Evolutionary conservation across 1,140 invertebrate species (phyloP), one percentile per base, ranked within the genome.

Genomic region (Apolygus lucorum): DNA sequence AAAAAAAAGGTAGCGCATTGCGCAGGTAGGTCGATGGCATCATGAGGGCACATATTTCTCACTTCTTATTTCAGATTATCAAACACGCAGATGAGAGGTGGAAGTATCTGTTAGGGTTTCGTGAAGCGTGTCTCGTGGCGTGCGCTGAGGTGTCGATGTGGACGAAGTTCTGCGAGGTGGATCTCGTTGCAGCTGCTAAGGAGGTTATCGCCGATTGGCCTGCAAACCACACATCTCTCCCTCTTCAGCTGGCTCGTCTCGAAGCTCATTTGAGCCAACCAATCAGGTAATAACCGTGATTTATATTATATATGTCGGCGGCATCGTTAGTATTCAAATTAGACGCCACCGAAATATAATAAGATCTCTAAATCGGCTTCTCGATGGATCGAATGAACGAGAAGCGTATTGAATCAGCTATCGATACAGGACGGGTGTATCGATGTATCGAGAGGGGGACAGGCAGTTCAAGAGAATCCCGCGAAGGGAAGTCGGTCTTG

Each of bases 111-210:
- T 77, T 93, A 21, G 91, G 91, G 1, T 94, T 93, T 74, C 85
- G 90, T 70, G 83, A 84, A 63, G 84, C 86, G 59, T 93, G 91
- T 76, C 80, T 95, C 1, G 81, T 89, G 71, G 88, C 91, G 11
- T 91, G 90, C 73, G 88, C 90, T 17, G 91, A 95, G 81, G 83
- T 87, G 1, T 95, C 93, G 4, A 82, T 90, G 27, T 96, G 93
- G 93, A 96, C 93, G 0, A 90, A 89, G 75, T 94, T 94, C 77
- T 96, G 93, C 82, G 94, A 97, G 82, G 82, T 76, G 14, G 75
- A 74, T 63, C 59, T 75, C 14, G 54, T 76, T 17, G 8, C 68
- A 26, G 62, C 67, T 62, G 69, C 72, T 34, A 68, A 70, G 21
- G 17, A 68, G 24, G 29, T 74, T 29, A 70, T 74, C 11, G 24